Base-by-base conservation (phyloP, 2,113 vertebrate genomes). In the Capreolus pygargus region DNA sequence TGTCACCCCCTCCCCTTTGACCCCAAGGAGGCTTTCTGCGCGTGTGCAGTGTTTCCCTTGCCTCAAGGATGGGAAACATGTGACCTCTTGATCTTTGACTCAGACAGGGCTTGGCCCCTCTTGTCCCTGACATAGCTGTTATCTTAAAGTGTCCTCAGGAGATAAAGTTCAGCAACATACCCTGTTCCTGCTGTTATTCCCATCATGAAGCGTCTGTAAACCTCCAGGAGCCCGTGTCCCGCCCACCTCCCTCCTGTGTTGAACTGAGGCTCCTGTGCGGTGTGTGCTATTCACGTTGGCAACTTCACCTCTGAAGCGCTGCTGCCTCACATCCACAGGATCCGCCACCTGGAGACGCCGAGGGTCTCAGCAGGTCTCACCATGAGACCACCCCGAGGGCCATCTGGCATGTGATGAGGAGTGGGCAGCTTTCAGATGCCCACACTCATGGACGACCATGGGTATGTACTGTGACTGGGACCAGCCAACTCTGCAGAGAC, bases 401-500 rank as follows among this genome's bases (percentile, higher is more conserved):
- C 55, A 16, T 97, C 57, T 54, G 54, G 36, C 78, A 33, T 79
- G 92, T 74, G 84, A 19, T 55, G 54, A 27, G n/a, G 67, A 74
- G 67, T 74, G 67, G 67, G n/a, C 79, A 82, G n/a, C 81, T 97
- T 97, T 82, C 89, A 58, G 91, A 97, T 92, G 83, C 86, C 97
- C 97, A 64, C 47, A 30, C n/a, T 21, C 47, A 39, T 60, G 74
- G 93, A 98, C 96, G 97, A 97, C 67, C 85, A 96, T 91, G 21
- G 28, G 6, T 95, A 92, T 95, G 98, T 67, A 76, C 45, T 89
- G 30, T 92, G 93, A 54, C 95, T 36, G 60, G 93, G 74, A 94
- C 91, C 91, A 96, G 76, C 36, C 95, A 95, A 97, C 39, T 93
- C 96, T 96, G 95, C 97, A 97, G 97, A 93, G n/a, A 91, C 83